These are phyloP conservation scores for Danio aesculapii DNA, from an alignment of 2,797 vertebrate species.

Conservation along the genomic window DNA sequence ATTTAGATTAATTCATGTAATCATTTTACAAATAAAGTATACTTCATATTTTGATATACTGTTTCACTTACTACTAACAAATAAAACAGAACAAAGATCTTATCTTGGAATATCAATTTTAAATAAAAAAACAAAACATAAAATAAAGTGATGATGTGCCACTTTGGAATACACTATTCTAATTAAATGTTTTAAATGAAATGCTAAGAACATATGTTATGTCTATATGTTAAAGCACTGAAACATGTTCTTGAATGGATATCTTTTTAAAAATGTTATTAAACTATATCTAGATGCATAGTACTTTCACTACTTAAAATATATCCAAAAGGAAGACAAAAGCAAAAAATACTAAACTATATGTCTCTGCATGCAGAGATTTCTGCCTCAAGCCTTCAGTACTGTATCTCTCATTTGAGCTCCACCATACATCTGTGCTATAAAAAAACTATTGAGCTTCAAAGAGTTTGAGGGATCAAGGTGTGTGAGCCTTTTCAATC, in stretches of 20 bases:
- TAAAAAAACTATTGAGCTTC: conserved; percentile 9
- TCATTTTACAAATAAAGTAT: background rate
- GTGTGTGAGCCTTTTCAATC: conserved; percentile 2
- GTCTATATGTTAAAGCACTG: conserved; percentile 8
- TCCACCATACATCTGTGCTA: background rate
- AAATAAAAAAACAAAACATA: conserved; percentile 50
- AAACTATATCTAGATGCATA: background rate
- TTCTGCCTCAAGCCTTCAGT: background rate
- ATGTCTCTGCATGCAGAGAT: conserved; percentile 6
- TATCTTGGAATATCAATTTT: conserved; percentile 22
- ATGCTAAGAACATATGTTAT: background rate
- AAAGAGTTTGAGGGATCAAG: conserved; percentile 11
- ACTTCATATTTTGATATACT: background rate
- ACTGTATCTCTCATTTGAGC: background rate
- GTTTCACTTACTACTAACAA: background rate
- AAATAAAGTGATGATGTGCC: conserved; percentile 79
- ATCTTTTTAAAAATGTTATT: background rate
- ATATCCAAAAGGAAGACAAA: background rate
- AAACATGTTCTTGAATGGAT: background rate
- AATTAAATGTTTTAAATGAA: conserved; percentile 16
- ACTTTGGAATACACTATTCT: conserved; percentile 67
- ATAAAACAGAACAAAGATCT: background rate
- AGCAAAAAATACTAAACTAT: background rate
- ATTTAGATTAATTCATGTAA: background rate
- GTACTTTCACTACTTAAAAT: conserved; percentile 6